Conservation (phyloP, 2,113 vertebrate species). For the Gallinago paraguaiae region DNA sequence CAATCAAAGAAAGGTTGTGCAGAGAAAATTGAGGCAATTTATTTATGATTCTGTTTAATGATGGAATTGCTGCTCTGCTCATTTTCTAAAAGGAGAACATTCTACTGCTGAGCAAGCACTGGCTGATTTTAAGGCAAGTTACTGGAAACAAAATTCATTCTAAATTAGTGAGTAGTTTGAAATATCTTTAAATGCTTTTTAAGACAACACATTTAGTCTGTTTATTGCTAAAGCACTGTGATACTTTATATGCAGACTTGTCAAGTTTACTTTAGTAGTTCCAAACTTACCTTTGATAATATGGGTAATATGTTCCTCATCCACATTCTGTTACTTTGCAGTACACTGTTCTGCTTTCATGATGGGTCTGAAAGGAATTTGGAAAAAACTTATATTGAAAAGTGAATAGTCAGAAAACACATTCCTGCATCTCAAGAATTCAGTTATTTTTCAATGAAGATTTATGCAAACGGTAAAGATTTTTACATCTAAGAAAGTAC, state of each 20-base stretch:
- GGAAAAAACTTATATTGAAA: not conserved
- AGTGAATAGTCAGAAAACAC: not conserved
- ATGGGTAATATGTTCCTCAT: not conserved
- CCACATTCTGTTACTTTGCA: not conserved
- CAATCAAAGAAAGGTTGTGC: not conserved
- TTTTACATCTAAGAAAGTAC: not conserved
- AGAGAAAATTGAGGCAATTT: not conserved
- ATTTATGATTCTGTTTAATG: constrained; percentile 38
- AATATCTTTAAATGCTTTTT: not conserved
- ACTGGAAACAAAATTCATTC: constrained; percentile 10
- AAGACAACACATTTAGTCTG: not conserved
- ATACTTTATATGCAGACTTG: not conserved
- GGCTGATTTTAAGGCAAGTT: constrained; percentile 3
- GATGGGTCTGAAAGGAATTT: not conserved
- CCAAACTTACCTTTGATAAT: not conserved
- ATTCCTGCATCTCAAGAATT: not conserved
- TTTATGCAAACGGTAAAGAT: not conserved
- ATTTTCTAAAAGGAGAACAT: constrained; percentile 7
- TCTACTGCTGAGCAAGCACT: not conserved
- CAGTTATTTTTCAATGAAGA: not conserved
- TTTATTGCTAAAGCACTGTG: not conserved
- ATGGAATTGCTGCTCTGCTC: constrained; percentile 4
- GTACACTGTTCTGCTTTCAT: not conserved
- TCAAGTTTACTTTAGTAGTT: not conserved
- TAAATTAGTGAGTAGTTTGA: not conserved